Evolutionary conservation across 2,888 invertebrate genomes (phyloP), one percentile per base, ranked within the genome.

Genomic region (Cephus rjabovi): DNA sequence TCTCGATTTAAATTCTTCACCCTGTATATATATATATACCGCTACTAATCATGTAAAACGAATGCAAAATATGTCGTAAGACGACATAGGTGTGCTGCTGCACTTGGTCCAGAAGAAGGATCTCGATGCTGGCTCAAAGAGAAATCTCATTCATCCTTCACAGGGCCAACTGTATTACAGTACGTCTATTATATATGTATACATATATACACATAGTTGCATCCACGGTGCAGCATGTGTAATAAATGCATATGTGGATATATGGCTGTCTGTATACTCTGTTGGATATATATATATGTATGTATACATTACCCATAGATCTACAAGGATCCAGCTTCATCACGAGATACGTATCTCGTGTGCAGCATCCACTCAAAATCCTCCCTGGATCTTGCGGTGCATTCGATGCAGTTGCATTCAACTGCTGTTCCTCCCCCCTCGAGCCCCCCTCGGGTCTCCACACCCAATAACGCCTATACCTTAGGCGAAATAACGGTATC

Each of bases 1-100:
- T 35, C 3, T 35, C 12, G 12, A 35, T 35, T 35, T 12, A 35
- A 35, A 35, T 12, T 0, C 35, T 35, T 35, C 35, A 12, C 35
- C 35, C 15, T 69, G 1, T 31, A 9, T 75, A 4, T 31, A 9
- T 75, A n/a, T 68, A 11, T 34, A 33, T 71, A 69, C 68, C 68
- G 35, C 12, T 75, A 31, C 77, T 56, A 75, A 74, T 70, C 74
- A 77, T 56, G 34, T 56, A 12, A 68, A 75, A 40, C 37, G 71
- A 71, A 71, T 71, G 33, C 31, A 34, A 31, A 71, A 71, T 71
- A 31, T 34, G 31, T 71, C 56, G 56, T 56, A 23, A 9, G 9
- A 3, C 9, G 23, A 15, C 23, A 23, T 56, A 23, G 56, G 56
- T 9, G 56, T 9, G 56, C 56, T 56, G 56, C 56, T 56, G 56